A percentile compares a stretch with the other conserved stretches of the same genome.
These are phyloP conservation scores for Pituophis catenifer DNA, from an alignment of 2,113 vertebrate species.

Conservation along the genomic window DNA sequence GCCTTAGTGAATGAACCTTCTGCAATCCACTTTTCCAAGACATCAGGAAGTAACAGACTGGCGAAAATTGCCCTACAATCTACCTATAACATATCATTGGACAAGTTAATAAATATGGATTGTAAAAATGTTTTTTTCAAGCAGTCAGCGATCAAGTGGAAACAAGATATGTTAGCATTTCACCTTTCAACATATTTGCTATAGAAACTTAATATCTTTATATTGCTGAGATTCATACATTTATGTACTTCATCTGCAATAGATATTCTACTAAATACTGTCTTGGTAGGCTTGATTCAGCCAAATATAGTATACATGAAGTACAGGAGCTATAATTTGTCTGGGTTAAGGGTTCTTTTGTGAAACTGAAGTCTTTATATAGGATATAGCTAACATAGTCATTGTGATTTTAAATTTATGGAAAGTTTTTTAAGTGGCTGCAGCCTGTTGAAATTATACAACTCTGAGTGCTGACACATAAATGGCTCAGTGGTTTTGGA, in stretches of 20 bases:
- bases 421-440: neutral
- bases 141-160: neutral
- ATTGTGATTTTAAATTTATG: neutral
- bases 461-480: neutral
- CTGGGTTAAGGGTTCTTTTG: neutral
- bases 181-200: neutral
- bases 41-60: neutral
- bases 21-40: neutral
- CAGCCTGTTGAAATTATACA: neutral
- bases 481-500: neutral
- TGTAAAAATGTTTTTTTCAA: neutral
- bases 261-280: neutral
- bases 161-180: neutral
- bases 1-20: neutral
- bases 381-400: neutral
- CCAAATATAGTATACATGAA: neutral
- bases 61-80: neutral
- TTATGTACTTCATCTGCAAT: neutral
- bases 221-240: neutral
- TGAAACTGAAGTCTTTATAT: neutral
- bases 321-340: neutral
- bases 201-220: neutral
- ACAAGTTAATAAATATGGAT: neutral
- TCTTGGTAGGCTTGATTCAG: neutral
- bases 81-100: neutral